Evolutionary conservation across 2,797 vertebrate species (phyloP).

Genomic region (Poecile montanus): DNA sequence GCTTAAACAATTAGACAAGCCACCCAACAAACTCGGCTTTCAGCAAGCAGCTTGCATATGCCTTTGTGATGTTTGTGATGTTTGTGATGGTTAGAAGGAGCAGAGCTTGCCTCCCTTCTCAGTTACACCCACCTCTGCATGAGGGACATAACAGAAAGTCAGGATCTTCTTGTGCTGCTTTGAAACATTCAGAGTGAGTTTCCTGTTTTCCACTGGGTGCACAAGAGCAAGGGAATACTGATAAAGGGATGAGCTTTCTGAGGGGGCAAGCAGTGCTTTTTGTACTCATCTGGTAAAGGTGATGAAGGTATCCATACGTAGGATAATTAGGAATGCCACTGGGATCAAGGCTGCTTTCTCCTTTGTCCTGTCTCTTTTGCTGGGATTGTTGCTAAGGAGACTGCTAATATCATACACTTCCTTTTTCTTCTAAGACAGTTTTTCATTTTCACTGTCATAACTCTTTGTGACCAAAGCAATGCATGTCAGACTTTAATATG

Average conservation of each 20-base stretch:
- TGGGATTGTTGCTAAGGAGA: neutral
- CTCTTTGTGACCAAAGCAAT: neutral
- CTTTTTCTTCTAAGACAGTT: neutral
- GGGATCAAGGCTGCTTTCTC: neutral
- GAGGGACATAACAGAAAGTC: neutral
- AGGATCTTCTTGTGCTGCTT: neutral
- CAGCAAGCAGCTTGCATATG: neutral
- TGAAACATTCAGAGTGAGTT: neutral
- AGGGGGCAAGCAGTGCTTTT: neutral
- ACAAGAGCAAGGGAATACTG: neutral
- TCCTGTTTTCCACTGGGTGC: neutral
- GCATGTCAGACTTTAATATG: neutral
- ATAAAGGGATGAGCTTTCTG: neutral
- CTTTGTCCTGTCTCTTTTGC: neutral
- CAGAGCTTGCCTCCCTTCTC: neutral
- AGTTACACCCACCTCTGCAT: neutral
- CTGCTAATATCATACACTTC: neutral
- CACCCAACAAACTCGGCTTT: neutral
- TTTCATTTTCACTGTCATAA: neutral
- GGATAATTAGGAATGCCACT: neutral
- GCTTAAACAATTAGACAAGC: constrained; percentile 10
- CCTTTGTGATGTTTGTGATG: neutral
- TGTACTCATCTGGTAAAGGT: neutral
- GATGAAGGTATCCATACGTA: neutral
- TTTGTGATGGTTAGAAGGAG: neutral